Percentiles rank a stretch among this genome's conserved stretches.
These are phyloP conservation scores for Holcopasites calliopsidis DNA, from an alignment of 1,140 invertebrate genomes.

Conservation along the genomic window DNA sequence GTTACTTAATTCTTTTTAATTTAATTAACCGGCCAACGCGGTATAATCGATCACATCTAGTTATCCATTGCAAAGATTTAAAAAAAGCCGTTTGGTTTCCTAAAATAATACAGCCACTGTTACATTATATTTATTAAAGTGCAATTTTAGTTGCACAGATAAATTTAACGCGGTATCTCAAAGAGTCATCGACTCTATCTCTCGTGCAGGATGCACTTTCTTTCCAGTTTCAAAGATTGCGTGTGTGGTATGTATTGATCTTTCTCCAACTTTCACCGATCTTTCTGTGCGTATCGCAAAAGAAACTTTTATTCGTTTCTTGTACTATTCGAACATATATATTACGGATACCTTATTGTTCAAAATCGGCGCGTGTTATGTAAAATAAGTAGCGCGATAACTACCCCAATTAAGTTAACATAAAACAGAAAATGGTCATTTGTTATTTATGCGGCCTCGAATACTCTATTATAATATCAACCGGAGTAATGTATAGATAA, in stretches of 20 bases:
- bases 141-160: neutral
- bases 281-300: neutral
- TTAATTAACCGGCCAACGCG: neutral
- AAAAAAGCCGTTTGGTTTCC: too few species aligned
- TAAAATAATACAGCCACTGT: neutral
- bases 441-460: neutral
- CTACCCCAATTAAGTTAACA: neutral
- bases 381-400: neutral
- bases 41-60: neutral
- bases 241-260: neutral
- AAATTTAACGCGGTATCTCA: neutral
- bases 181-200: conserved; percentile 14
- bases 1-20: neutral
- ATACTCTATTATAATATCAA: too few species aligned
- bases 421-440: neutral
- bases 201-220: neutral
- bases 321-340: neutral
- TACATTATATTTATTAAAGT: neutral
- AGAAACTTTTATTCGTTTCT: neutral
- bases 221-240: neutral
- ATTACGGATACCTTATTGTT: neutral
- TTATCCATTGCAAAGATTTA: neutral
- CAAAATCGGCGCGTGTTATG: neutral
- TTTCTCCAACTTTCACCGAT: neutral
- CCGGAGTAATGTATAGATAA: neutral